These are phyloP conservation scores for Cyclargus thomasi DNA, from an alignment of 1,140 invertebrate genomes.

Conservation along the genomic window DNA sequence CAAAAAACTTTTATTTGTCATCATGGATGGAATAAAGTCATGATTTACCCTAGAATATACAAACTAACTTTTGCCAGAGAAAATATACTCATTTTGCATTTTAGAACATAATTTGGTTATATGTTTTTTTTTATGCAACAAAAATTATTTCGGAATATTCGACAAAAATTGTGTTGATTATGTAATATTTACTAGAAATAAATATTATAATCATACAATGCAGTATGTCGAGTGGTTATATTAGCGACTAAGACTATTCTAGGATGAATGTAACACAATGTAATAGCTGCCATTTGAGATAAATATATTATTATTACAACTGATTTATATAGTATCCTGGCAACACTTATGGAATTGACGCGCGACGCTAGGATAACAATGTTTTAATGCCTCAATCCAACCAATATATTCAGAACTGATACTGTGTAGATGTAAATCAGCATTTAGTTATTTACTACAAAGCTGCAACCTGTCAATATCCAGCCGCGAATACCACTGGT, in stretches of 20 bases:
- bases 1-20: neutral
- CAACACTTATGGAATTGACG: too few relatives aligned
- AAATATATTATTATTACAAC: too few relatives aligned
- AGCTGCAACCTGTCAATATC: neutral
- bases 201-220: neutral
- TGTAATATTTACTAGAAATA: neutral
- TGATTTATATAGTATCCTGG: too few relatives aligned
- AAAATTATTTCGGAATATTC: neutral
- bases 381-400: too few relatives aligned
- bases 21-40: neutral
- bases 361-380: too few relatives aligned
- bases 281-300: neutral
- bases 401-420: too few relatives aligned
- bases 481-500: neutral
- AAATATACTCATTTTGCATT: neutral
- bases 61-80: neutral
- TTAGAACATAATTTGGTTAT: neutral
- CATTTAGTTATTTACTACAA: neutral
- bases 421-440: too few relatives aligned
- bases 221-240: neutral
- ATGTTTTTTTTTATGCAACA: neutral
- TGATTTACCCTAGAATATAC: neutral
- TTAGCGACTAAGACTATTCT: neutral
- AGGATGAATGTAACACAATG: neutral
- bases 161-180: neutral